Evolutionary conservation across 2,113 vertebrate species (phyloP).

Genomic region (Sterna hirundo): DNA sequence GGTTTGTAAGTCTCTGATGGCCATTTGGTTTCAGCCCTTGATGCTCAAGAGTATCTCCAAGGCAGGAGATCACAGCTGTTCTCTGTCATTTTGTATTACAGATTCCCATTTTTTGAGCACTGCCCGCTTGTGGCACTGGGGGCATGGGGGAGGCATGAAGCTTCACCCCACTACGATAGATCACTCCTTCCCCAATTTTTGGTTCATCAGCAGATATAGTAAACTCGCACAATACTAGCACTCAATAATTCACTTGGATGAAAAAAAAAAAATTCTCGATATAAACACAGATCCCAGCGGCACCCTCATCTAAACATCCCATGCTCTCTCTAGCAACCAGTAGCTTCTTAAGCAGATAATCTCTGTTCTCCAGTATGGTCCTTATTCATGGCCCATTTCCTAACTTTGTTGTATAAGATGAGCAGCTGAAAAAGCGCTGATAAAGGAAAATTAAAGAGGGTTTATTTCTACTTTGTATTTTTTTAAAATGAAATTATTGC

Average conservation of each 20-base stretch:
- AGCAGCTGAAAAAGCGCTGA: background rate
- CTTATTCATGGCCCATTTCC: background rate
- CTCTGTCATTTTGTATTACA: background rate
- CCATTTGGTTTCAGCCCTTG: background rate
- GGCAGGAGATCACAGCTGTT: background rate
- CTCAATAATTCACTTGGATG: background rate
- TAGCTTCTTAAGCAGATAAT: background rate
- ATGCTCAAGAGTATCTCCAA: background rate
- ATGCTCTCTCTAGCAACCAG: background rate
- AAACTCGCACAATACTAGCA: background rate
- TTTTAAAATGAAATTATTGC: background rate
- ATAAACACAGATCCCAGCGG: background rate
- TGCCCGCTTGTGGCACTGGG: background rate
- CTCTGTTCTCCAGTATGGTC: background rate
- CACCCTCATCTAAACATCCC: background rate
- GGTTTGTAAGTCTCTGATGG: background rate
- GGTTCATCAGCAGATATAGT: background rate
- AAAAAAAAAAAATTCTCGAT: background rate
- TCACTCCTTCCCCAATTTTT: background rate
- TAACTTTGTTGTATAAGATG: background rate
- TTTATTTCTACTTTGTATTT: background rate
- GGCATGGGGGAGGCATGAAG: background rate
- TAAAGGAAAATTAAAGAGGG: background rate
- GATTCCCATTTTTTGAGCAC: background rate
- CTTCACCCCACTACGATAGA: background rate